phyloP scores from a whole-genome alignment of 2,797 vertebrate species.

The Brachyrhaphis roseni region DNA sequence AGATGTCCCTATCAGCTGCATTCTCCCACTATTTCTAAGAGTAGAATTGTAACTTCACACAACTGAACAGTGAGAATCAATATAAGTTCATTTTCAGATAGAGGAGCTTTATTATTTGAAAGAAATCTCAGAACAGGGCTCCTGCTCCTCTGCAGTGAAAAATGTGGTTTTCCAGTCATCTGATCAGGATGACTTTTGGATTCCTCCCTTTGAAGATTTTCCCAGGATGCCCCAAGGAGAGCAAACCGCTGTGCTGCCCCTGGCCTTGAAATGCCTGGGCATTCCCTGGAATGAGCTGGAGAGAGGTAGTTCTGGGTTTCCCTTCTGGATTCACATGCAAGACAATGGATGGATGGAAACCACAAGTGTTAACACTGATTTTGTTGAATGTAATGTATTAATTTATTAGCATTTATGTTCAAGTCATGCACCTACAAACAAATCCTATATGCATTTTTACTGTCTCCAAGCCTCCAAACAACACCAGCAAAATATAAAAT shows the following conservation, averaged over 20 bases:
- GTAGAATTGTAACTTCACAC: background rate
- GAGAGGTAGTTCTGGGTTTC: background rate
- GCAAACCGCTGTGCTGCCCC: background rate
- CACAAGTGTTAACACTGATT: background rate
- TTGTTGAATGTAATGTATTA: background rate
- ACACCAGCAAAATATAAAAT: conserved; percentile 50
- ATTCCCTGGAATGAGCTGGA: background rate
- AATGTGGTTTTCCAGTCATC: background rate
- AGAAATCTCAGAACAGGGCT: background rate
- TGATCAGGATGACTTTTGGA: background rate
- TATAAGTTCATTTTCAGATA: background rate
- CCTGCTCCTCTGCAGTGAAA: background rate
- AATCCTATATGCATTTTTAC: conserved; percentile 19
- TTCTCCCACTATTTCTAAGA: no score
- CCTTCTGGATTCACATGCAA: background rate
- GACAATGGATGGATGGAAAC: background rate
- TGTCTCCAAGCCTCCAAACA: conserved; percentile 14
- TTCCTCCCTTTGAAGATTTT: background rate
- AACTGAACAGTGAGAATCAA: background rate
- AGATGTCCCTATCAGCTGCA: background rate
- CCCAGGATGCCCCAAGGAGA: background rate
- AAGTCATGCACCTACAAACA: conserved; percentile 22
- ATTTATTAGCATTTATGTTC: background rate
- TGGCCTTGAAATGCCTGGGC: background rate
- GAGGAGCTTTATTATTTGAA: background rate